These are phyloP conservation scores for Heliopora coerulea DNA, from an alignment of 92 coral and sea anemone genomes.

Conservation along the genomic window DNA sequence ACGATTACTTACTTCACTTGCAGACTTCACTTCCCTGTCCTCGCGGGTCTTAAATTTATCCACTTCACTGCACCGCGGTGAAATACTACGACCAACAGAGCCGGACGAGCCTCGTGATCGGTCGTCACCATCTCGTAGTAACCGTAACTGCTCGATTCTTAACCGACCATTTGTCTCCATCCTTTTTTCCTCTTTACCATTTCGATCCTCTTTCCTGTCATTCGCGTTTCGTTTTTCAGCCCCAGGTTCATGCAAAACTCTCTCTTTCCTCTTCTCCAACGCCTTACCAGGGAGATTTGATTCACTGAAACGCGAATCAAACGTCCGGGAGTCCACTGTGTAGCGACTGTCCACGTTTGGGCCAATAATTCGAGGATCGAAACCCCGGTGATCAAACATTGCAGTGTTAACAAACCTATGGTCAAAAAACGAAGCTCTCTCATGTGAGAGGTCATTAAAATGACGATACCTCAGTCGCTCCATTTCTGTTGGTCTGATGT, in stretches of 20 bases:
- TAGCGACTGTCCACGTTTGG: slow-evolving; percentile 1
- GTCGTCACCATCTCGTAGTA: slow-evolving; percentile 10
- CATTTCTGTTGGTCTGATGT: slow-evolving; percentile 16
- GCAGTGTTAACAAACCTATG: background rate
- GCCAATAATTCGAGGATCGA: slow-evolving; percentile 21
- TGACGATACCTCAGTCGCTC: slow-evolving; percentile 10
- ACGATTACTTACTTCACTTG: background rate
- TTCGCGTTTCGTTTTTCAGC: slow-evolving; percentile 17
- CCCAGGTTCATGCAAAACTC: slow-evolving; percentile 1
- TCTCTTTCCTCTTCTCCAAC: background rate
- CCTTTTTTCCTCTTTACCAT: background rate
- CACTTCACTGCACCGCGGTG: slow-evolving; percentile 15
- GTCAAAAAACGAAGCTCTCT: background rate
- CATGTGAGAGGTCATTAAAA: background rate
- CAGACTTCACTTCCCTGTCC: slow-evolving; percentile 17
- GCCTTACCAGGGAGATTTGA: background rate
- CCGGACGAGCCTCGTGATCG: slow-evolving; percentile 33
- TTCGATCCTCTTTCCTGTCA: slow-evolving; percentile 15
- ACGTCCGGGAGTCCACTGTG: slow-evolving; percentile 11
- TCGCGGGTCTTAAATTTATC: background rate
- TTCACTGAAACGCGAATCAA: slow-evolving; percentile 9
- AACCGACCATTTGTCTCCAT: slow-evolving; percentile 15
- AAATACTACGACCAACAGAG: slow-evolving; percentile 14
- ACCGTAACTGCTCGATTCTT: slow-evolving; percentile 24
- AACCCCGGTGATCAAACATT: background rate